Evolutionary conservation across 1,140 invertebrate genomes (phyloP), one percentile per base, ranked within the genome.

Genomic region (Drosophila sp.): DNA sequence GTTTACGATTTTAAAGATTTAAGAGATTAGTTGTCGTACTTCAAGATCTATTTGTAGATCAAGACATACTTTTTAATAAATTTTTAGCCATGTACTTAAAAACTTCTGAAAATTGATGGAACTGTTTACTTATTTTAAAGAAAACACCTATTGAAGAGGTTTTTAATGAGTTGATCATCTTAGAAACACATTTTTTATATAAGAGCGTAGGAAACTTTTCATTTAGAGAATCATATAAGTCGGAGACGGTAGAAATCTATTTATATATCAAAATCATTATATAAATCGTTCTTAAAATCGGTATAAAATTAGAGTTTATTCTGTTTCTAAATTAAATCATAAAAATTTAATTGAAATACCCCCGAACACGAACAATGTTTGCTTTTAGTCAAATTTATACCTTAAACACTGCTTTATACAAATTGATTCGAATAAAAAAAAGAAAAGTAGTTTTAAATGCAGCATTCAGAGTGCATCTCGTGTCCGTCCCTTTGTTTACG

Each of bases 1-100:
- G 32, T 75, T 87, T 87, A 78, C 71, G 82, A 86, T 87, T 81
- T 87, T 78, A 72, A 72, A 87, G 78, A 86, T 87, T 87, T 82
- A 89, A 82, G 65, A 76, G 53, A 59, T 72, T 53, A 78, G 41
- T 67, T 82, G 80, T 48, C 48, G 54, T 53, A 54, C 64, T 43
- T 61, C 27, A 59, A 57, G 50, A 54, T 67, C 36, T 36, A 29
- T 40, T n/a, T 59, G 46, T 27, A 29, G 1, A 29, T 1, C 5
- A 48, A 29, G 18, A 46, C 18, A 46, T 46, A 41, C 40, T 14
- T 51, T 48, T 25, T 29, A 48, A 7, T 70, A 56, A 64, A 51
- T 61, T 73, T 56, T 51, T 38, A 43, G 32, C 63, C 62, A 41
- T 46, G 40, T 34, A 40, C 27, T 32, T 7, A 32, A 66, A 13